phyloP scores from a whole-genome alignment of 2,888 invertebrate genomes.

The Leucozona laternaria region DNA sequence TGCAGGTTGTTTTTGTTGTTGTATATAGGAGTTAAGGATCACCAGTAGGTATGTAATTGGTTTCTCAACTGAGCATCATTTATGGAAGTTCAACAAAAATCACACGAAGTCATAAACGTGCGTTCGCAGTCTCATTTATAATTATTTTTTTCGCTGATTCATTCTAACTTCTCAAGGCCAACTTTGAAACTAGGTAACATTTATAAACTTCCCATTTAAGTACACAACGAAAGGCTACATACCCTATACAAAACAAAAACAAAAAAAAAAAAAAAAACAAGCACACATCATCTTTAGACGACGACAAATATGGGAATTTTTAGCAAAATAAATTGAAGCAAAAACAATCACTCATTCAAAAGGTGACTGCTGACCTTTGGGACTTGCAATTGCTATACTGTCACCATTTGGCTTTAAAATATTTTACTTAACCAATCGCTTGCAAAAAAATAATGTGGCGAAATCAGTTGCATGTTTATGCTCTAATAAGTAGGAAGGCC shows the following conservation, averaged over 20 bases:
- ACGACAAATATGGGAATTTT: slow-evolving; percentile 32
- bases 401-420: slow-evolving; percentile 8
- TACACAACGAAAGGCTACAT: slow-evolving; percentile 8
- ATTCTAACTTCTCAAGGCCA: slow-evolving; percentile 15
- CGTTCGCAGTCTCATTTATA: background rate
- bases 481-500: background rate
- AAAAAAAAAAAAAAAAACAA: background rate
- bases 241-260: slow-evolving; percentile 3
- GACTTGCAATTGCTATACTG: slow-evolving; percentile 46
- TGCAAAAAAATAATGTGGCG: background rate
- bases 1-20: background rate
- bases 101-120: background rate
- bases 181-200: background rate
- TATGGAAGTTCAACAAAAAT: background rate
- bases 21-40: background rate
- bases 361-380: slow-evolving; percentile 65
- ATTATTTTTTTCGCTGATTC: slow-evolving; percentile 3
- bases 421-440: background rate
- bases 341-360: slow-evolving; percentile 35
- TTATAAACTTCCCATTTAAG: slow-evolving; percentile 10
- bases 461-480: background rate
- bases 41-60: background rate
- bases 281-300: slow-evolving; percentile 5
- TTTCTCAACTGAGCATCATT: background rate
- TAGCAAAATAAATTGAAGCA: slow-evolving; percentile 24